phyloP scores from a whole-genome alignment of 1,140 invertebrate genomes.

The Bilobella aurantiaca region DNA sequence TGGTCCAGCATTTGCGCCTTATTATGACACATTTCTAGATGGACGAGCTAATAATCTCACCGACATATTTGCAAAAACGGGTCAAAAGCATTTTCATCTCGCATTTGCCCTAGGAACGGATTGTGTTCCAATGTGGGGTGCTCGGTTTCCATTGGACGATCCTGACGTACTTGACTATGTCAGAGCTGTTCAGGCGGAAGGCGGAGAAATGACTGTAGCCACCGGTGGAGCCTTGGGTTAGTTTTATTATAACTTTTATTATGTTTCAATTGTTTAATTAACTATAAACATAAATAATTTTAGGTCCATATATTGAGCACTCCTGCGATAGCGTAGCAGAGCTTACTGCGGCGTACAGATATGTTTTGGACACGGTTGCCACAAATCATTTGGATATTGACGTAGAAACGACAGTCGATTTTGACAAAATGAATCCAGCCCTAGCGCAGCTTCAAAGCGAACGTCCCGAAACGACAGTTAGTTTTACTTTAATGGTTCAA shows the following conservation, averaged over 20 bases:
- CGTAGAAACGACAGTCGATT: slow-evolving; percentile 34
- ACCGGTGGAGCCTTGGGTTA: slow-evolving; percentile 30
- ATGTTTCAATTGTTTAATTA: background rate
- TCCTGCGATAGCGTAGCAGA: slow-evolving; percentile 19
- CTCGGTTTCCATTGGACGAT: slow-evolving; percentile 24
- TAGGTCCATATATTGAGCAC: slow-evolving; percentile 35
- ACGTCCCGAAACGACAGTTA: slow-evolving; percentile 29
- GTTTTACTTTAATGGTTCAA: slow-evolving; percentile 29
- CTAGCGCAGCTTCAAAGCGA: slow-evolving; percentile 30
- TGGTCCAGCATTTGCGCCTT: background rate
- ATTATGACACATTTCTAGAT: background rate
- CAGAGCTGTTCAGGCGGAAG: slow-evolving; percentile 25
- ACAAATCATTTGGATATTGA: slow-evolving; percentile 36
- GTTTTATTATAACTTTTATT: background rate
- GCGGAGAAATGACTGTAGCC: slow-evolving; percentile 32
- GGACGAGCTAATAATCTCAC: background rate
- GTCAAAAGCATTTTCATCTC: slow-evolving; percentile 26
- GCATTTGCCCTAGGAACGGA: slow-evolving; percentile 36
- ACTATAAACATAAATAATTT: too few relatives aligned
- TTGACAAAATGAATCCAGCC: slow-evolving; percentile 30
- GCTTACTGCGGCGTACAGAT: slow-evolving; percentile 30
- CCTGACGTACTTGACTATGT: slow-evolving; percentile 30
- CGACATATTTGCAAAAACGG: slow-evolving; percentile 23
- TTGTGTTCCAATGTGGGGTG: slow-evolving; percentile 36
- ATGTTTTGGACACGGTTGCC: slow-evolving; percentile 28